Conservation (phyloP, 1,140 invertebrate species). For the Hylyphantes graminicola region DNA sequence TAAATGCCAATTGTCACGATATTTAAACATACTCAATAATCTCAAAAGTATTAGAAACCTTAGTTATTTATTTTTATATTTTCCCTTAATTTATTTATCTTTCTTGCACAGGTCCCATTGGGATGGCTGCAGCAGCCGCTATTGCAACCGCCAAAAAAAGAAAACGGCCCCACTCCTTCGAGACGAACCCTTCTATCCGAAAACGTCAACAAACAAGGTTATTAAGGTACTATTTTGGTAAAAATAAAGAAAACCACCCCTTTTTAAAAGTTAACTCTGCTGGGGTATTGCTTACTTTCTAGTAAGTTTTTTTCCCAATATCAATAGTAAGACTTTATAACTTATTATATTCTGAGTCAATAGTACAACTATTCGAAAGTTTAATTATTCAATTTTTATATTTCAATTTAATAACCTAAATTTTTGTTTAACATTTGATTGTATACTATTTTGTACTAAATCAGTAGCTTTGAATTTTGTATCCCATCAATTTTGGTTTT, state of each 20-base stretch:
- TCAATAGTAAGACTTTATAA: no score
- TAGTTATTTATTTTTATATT: background rate
- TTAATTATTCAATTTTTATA: no score
- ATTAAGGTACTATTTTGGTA: slow-evolving; percentile 53
- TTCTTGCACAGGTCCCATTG: slow-evolving; percentile 82
- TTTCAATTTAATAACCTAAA: no score
- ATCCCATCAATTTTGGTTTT: no score
- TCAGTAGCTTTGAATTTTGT: no score
- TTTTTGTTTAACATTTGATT: no score
- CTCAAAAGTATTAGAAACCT: background rate
- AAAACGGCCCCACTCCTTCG: slow-evolving; percentile 95
- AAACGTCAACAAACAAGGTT: slow-evolving; percentile 93
- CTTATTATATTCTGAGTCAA: no score
- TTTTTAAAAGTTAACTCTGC: background rate
- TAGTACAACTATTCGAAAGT: no score
- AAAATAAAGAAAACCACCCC: background rate
- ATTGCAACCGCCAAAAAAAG: slow-evolving; percentile 96
- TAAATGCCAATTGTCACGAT: background rate
- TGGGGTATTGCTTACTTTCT: no score
- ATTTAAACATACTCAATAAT: background rate
- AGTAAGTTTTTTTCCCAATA: no score
- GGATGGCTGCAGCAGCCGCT: slow-evolving; percentile 95
- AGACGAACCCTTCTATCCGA: slow-evolving; percentile 96
- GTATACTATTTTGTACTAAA: no score
- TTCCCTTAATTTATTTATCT: slow-evolving; percentile 30